These are phyloP conservation scores for Drosophila dives DNA, from an alignment of 2,888 invertebrate species.

Conservation along the genomic window DNA sequence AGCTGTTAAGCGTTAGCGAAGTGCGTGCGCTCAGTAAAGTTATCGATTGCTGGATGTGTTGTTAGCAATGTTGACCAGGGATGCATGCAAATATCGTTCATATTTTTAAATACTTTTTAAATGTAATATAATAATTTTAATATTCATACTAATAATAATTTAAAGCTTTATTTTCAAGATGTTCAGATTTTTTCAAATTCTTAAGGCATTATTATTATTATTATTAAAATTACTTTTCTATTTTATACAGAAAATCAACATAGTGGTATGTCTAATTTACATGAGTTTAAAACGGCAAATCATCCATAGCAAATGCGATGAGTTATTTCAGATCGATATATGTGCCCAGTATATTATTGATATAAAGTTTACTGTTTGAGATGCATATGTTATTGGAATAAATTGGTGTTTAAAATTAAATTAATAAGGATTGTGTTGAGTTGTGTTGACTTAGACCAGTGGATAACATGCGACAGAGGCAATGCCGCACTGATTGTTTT, in stretches of 20 bases:
- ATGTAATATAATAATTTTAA: neutral
- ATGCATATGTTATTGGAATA: constrained; percentile 51
- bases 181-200: neutral
- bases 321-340: no score
- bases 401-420: constrained; percentile 38
- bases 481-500: constrained; percentile 83
- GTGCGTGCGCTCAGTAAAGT: neutral
- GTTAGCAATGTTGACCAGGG: constrained; percentile 7
- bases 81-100: neutral
- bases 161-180: neutral
- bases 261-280: no score
- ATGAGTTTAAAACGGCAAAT: no score
- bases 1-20: constrained; percentile 51
- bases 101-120: neutral
- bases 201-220: neutral
- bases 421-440: constrained; percentile 20
- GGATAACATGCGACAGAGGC: constrained; percentile 94
- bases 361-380: constrained; percentile 57
- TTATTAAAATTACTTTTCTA: no score
- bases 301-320: no score
- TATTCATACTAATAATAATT: neutral
- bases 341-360: constrained; percentile 2
- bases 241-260: no score
- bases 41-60: constrained; percentile 23
- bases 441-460: constrained; percentile 87